Conservation (phyloP, 2,113 vertebrate species). For the Nanorana parkeri region DNA sequence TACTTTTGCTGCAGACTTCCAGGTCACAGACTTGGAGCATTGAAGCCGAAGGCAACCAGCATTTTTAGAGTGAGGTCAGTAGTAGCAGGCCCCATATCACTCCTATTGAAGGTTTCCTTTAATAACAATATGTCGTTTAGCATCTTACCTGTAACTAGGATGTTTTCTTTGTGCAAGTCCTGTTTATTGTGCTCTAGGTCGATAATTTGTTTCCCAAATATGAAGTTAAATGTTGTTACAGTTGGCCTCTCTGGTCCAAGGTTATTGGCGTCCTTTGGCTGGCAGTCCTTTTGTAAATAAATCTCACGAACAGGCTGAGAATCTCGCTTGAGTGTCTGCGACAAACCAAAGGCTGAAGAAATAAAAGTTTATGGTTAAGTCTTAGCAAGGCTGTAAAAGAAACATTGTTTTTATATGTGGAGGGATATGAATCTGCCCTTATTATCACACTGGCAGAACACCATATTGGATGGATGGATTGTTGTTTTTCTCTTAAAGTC, state of each 20-base stretch:
- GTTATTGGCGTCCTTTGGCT: background rate
- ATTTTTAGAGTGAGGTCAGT: too few relatives aligned
- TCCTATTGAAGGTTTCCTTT: background rate
- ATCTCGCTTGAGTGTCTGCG: background rate
- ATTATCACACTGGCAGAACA: background rate
- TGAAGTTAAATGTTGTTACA: constrained; percentile 42
- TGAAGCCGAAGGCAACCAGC: too few relatives aligned
- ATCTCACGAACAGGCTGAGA: constrained; percentile 1
- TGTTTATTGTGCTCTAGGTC: constrained; percentile 27
- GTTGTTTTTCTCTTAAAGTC: constrained; percentile 17
- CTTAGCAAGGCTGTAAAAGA: constrained; percentile 16
- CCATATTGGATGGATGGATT: background rate
- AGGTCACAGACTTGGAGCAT: too few relatives aligned
- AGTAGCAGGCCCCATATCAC: too few relatives aligned
- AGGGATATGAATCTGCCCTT: background rate
- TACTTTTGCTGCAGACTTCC: too few relatives aligned
- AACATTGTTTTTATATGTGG: constrained; percentile 12
- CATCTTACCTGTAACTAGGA: constrained; percentile 25
- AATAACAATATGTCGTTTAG: background rate
- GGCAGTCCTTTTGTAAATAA: constrained; percentile 5
- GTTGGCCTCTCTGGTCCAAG: constrained; percentile 24
- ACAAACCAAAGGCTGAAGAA: constrained; percentile 29
- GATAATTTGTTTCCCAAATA: constrained; percentile 49
- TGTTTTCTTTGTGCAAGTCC: constrained; percentile 34
- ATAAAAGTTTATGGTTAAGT: constrained; percentile 38